Conservation (phyloP, 2,797 vertebrate genomes). For the Bradypus variegatus region DNA sequence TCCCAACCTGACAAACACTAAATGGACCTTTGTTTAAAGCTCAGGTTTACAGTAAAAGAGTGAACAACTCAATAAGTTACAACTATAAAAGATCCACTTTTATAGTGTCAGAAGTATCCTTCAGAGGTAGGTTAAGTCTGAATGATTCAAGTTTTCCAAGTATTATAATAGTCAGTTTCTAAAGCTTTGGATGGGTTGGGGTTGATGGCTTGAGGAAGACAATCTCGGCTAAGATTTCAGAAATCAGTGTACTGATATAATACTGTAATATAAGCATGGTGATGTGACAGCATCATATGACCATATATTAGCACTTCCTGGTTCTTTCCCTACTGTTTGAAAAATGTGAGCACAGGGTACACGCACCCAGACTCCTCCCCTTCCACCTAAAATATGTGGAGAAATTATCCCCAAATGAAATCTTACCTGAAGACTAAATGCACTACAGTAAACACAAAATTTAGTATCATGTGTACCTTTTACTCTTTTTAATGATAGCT, state of each 20-base stretch:
- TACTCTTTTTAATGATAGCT: background rate
- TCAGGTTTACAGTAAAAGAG: constrained; percentile 13
- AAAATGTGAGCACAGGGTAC: background rate
- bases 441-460: constrained; percentile 20
- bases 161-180: constrained; percentile 30
- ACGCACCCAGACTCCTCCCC: background rate
- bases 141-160: background rate
- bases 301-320: background rate
- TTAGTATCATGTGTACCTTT: background rate
- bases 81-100: constrained; percentile 15
- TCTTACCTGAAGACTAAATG: constrained; percentile 1
- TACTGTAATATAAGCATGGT: background rate
- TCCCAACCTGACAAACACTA: constrained; percentile 30
- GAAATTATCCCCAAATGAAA: background rate
- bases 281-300: background rate
- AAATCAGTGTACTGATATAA: background rate
- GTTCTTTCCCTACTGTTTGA: background rate
- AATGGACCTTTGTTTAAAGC: background rate
- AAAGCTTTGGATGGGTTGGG: constrained; percentile 5
- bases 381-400: background rate
- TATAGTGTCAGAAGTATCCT: background rate
- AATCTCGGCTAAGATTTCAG: background rate
- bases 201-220: background rate
- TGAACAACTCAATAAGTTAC: constrained; percentile 15
- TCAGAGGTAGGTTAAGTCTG: background rate